Conservation (phyloP, 1,140 invertebrate species). For the Euglossa dilemma region DNA sequence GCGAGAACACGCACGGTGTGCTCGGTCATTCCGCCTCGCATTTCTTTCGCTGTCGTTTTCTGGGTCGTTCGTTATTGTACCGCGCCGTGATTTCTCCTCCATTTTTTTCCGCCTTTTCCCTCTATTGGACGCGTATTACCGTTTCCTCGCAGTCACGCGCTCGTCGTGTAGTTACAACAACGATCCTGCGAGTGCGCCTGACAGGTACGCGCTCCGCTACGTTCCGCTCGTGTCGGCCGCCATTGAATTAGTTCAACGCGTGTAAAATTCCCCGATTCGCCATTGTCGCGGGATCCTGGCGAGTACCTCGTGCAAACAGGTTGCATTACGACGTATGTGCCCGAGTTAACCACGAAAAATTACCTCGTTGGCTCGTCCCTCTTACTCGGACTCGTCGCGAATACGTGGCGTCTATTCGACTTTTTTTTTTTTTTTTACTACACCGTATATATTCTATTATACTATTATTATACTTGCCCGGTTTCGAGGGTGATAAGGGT, state of each 20-base stretch:
- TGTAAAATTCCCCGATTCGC: not conserved
- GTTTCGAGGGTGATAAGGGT: no score
- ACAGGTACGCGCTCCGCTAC: not conserved
- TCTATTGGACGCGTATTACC: not conserved
- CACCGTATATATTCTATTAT: no score
- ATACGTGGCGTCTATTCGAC: not conserved
- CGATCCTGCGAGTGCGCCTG: not conserved
- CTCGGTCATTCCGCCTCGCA: not conserved
- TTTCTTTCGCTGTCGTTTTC: constrained; percentile 34
- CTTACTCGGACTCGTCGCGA: not conserved
- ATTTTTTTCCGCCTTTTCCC: not conserved
- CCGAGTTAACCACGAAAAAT: not conserved
- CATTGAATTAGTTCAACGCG: not conserved
- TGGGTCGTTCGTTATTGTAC: constrained; percentile 44
- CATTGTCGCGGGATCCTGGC: not conserved
- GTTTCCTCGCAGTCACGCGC: not conserved
- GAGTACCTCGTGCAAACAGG: not conserved
- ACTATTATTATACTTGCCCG: no score
- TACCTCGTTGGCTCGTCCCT: not conserved
- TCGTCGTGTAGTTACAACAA: not conserved
- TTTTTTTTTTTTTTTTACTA: no score
- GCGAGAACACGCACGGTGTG: constrained; percentile 16
- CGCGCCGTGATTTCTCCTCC: constrained; percentile 20
- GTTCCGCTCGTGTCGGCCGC: not conserved
- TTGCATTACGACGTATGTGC: not conserved